phyloP scores from a whole-genome alignment of 2,113 vertebrate genomes.

The Jacana jacana region DNA sequence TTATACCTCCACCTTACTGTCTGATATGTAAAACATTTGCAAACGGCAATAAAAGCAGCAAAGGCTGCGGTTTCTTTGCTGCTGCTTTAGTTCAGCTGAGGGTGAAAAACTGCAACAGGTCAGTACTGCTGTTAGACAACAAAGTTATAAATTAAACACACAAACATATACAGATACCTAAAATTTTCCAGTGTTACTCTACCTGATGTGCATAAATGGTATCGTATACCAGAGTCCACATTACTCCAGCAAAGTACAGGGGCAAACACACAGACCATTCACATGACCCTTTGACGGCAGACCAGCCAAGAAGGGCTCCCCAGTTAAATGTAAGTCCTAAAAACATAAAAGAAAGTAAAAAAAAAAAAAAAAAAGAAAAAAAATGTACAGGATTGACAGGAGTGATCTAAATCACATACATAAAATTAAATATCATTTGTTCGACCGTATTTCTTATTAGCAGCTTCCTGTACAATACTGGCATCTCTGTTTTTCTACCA shows the following conservation, averaged over 20 bases:
- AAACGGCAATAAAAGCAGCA: neutral
- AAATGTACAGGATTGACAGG: neutral
- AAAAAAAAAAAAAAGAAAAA: neutral
- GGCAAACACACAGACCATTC: slow-evolving; percentile 92
- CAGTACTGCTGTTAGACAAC: neutral
- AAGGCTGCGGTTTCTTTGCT: neutral
- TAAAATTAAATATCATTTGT: neutral
- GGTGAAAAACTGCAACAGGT: neutral
- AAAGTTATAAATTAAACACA: neutral
- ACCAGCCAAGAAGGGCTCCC: slow-evolving; percentile 94
- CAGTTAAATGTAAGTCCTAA: slow-evolving; percentile 93
- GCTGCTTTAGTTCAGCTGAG: neutral
- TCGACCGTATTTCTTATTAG: rapidly evolving
- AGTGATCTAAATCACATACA: neutral
- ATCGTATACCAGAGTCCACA: slow-evolving; percentile 95
- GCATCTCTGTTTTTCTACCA: neutral
- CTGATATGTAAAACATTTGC: neutral
- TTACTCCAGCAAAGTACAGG: slow-evolving; percentile 89
- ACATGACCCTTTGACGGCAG: slow-evolving; percentile 87
- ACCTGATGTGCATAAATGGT: slow-evolving; percentile 99
- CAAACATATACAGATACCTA: neutral
- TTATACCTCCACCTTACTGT: neutral
- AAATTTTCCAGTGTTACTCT: neutral
- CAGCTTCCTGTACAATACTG: neutral
- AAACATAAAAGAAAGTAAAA: neutral